Conservation (phyloP, 2,888 invertebrate genomes). For the Liodrosophila aerea region DNA sequence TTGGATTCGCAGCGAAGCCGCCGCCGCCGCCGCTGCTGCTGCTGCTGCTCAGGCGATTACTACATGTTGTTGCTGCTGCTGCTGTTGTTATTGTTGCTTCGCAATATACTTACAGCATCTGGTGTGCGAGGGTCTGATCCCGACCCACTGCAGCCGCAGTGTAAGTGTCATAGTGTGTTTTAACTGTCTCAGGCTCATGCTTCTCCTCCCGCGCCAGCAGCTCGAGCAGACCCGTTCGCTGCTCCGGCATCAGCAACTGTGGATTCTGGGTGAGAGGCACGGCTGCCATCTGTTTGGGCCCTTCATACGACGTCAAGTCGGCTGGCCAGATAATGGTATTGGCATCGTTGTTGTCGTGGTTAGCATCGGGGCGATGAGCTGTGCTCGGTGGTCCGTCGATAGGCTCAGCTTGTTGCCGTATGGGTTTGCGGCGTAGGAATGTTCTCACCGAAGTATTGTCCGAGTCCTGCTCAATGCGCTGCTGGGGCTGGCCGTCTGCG, state of each 20-base stretch:
- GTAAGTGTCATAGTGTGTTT: conserved; percentile 16
- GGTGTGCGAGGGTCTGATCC: too few relatives aligned
- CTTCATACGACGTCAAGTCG: neutral
- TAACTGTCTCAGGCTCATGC: conserved; percentile 41
- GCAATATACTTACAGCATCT: conserved; percentile 66
- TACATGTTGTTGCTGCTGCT: neutral
- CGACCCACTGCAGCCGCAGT: too few relatives aligned
- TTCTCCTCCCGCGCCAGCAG: conserved; percentile 40
- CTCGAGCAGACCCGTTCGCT: conserved; percentile 40
- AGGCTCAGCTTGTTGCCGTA: too few relatives aligned
- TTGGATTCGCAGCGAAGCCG: conserved; percentile 28
- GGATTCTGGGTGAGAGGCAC: conserved; percentile 54
- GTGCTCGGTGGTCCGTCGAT: too few relatives aligned
- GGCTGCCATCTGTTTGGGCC: neutral
- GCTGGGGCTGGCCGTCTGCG: conserved; percentile 54
- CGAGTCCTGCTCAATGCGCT: conserved; percentile 42
- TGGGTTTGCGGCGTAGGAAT: too few relatives aligned
- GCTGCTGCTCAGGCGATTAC: conserved; percentile 1
- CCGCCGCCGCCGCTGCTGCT: conserved; percentile 17
- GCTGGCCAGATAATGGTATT: neutral
- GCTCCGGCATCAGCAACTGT: conserved; percentile 27
- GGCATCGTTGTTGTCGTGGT: conserved; percentile 1
- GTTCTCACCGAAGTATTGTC: too few relatives aligned
- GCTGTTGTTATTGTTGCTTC: neutral
- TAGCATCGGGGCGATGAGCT: too few relatives aligned